Evolutionary conservation across 2,113 vertebrate genomes (phyloP).

Genomic region (Tragulus kanchil): DNA sequence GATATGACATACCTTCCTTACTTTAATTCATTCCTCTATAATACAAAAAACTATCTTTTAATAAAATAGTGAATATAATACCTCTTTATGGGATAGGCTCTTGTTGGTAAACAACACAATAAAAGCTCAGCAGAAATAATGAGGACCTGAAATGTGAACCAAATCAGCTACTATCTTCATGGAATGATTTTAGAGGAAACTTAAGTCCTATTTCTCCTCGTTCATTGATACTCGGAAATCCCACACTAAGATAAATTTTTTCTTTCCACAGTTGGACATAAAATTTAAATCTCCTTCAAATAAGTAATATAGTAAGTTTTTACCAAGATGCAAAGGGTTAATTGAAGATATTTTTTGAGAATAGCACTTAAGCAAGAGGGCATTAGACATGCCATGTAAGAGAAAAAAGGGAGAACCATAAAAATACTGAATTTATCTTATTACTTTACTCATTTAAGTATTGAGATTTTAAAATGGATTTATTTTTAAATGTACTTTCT

Average conservation of each 20-base stretch:
- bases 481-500: constrained; percentile 8
- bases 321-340: not conserved
- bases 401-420: not conserved
- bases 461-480: constrained; percentile 34
- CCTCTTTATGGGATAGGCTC: not conserved
- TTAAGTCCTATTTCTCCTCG: not conserved
- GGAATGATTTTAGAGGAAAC: constrained; percentile 36
- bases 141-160: not conserved
- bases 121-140: not conserved
- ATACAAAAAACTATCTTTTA: constrained; percentile 17
- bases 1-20: not conserved
- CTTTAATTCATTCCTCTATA: not conserved
- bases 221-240: not conserved
- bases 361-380: not conserved
- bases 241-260: not conserved
- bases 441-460: not conserved
- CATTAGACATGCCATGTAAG: not conserved
- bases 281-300: constrained; percentile 21
- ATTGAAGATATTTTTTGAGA: not conserved
- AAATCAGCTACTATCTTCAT: not conserved
- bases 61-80: not conserved
- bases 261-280: not conserved
- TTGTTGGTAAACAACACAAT: not conserved
- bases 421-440: not conserved
- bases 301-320: not conserved